Base-by-base conservation (phyloP, 2,888 invertebrate species). In the Torymus auratus region DNA sequence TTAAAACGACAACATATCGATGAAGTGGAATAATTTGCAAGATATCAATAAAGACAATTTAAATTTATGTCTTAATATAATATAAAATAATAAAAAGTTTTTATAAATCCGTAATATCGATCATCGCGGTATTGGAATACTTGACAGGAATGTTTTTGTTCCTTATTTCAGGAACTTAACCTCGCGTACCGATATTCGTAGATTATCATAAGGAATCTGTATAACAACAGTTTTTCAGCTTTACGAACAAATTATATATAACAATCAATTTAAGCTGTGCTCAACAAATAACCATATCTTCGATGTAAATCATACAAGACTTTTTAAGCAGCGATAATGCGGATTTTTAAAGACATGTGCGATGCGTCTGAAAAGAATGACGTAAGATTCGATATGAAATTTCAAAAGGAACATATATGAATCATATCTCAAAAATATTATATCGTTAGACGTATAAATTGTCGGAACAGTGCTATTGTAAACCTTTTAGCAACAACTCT, bases 401-500 rank as follows among this genome's bases (percentile, higher is more conserved):
- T 73, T 73, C 60, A 41, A 78, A 75, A 74, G 56, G 64, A 70
- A 76, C 60, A 74, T 65, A 71, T 78, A 74, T 58, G 78, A 78
- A 78, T 80, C 84, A 83, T 83, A 83, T 83, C 81, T 83, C 15
- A 80, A 79, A 84, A 85, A 86, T 69, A 77, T 82, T 77, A 67
- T 74, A 82, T 78, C 68, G 74, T 86, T 85, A 84, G 84, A 85
- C 83, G 83, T 84, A 85, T 82, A 84, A 84, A 84, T 78, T 83
- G 84, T 82, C 82, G 85, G 82, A 81, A 84, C 83, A 85, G 82
- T 84, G 85, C 84, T 88, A 86, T 83, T 58, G 72, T 83, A 84
- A 84, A 84, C 80, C 85, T 82, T 85, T 84, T 86, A 86, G 83
- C 82, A 83, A 86, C 85, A 86, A 78, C 83, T 81, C 76, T 82